These are phyloP conservation scores for Phaetusa simplex DNA, from an alignment of 2,113 vertebrate species.

Conservation along the genomic window DNA sequence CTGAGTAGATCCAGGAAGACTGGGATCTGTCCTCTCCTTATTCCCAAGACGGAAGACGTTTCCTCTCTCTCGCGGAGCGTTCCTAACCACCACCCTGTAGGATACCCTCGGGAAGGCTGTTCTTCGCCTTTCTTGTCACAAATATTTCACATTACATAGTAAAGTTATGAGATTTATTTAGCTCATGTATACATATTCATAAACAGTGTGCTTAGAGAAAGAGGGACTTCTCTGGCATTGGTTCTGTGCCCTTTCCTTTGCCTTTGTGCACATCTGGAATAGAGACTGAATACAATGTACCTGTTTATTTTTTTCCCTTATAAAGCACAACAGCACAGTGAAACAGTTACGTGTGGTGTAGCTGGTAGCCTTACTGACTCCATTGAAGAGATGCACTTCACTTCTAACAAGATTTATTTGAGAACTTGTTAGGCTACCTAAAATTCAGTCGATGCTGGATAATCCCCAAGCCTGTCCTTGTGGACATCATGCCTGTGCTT, in stretches of 20 bases:
- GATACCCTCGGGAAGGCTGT: not conserved
- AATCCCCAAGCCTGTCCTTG: not conserved
- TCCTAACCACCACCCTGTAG: not conserved
- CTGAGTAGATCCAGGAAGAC: not conserved
- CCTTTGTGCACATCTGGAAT: not conserved
- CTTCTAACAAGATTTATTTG: not conserved
- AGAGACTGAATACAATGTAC: not conserved
- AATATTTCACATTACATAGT: not conserved
- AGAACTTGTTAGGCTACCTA: not conserved
- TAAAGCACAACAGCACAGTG: not conserved
- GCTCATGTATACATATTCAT: not conserved
- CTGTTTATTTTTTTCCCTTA: not conserved
- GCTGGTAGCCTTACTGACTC: not conserved
- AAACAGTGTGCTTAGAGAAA: not conserved
- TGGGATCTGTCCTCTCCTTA: not conserved
- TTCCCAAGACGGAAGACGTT: not conserved
- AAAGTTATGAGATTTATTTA: not conserved
- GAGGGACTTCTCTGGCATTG: not conserved
- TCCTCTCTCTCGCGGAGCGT: accelerated
- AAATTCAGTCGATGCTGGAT: not conserved
- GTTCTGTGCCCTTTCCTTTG: not conserved
- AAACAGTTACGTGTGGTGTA: not conserved
- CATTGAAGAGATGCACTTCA: not conserved
- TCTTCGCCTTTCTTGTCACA: not conserved
- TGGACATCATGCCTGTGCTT: not conserved